Evolutionary conservation across 2,113 vertebrate genomes (phyloP).

Genomic region (Cnemophilus loriae): DNA sequence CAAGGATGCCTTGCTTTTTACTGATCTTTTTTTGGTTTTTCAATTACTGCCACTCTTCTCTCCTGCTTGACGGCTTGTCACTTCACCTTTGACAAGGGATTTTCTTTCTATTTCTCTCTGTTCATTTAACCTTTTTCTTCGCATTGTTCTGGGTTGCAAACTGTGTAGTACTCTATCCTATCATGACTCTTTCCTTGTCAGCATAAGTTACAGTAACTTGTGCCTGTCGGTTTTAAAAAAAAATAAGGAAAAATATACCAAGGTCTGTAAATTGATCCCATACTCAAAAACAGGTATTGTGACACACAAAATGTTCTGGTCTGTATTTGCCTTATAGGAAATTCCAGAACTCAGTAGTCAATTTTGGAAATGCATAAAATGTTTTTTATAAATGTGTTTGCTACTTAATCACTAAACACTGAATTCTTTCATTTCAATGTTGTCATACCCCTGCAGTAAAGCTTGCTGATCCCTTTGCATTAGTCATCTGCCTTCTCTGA

Average conservation of each 20-base stretch:
- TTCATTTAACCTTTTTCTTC: background rate
- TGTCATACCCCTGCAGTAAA: background rate
- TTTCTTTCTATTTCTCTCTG: background rate
- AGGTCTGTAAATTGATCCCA: background rate
- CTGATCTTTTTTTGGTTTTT: background rate
- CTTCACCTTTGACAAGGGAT: background rate
- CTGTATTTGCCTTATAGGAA: background rate
- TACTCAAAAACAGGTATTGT: background rate
- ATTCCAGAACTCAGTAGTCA: background rate
- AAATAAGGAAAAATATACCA: background rate
- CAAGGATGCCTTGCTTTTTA: conserved; percentile 21
- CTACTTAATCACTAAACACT: background rate
- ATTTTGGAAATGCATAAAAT: background rate
- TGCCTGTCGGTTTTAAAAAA: background rate
- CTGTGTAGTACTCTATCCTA: background rate
- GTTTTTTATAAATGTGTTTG: background rate
- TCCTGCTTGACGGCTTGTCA: conserved; percentile 13
- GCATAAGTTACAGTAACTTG: background rate
- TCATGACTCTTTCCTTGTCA: background rate
- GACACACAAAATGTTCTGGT: background rate
- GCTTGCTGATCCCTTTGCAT: background rate
- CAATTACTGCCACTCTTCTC: background rate
- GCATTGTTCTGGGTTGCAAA: background rate
- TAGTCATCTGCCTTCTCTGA: background rate
- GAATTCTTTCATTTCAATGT: background rate